These are phyloP conservation scores for Oncorhynchus masou DNA, from an alignment of 2,113 vertebrate species.

Conservation along the genomic window DNA sequence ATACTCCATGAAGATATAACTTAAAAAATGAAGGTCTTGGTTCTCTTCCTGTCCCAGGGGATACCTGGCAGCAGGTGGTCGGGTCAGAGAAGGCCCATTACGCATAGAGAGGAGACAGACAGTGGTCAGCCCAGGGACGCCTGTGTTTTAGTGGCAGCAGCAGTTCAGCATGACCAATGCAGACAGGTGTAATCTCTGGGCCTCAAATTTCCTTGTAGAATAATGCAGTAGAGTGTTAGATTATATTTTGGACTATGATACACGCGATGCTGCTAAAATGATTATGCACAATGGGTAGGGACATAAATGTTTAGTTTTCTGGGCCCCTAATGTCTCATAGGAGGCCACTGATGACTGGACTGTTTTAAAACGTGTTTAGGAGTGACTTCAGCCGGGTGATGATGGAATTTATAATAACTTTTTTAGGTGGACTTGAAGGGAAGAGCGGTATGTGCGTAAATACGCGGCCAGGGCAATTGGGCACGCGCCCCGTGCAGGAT, in stretches of 20 bases:
- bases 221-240: constrained; percentile 14
- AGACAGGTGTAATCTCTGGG: constrained; percentile 30
- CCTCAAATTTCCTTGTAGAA: constrained; percentile 18
- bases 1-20: no score
- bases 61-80: background rate
- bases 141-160: background rate
- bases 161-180: background rate
- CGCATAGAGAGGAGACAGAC: background rate
- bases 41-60: background rate
- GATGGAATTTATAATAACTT: background rate
- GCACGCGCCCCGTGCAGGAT: background rate
- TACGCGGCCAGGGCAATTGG: background rate
- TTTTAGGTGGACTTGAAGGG: background rate
- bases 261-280: no score
- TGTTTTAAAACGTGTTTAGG: background rate
- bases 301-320: background rate
- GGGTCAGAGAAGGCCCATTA: background rate
- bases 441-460: background rate
- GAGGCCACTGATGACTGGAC: background rate
- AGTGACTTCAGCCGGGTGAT: background rate
- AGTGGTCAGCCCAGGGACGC: background rate
- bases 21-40: no score
- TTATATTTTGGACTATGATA: background rate
- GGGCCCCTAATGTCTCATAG: background rate
- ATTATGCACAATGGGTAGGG: background rate